Conservation (phyloP, 2,113 vertebrate genomes). For the Corydoras sp. region DNA sequence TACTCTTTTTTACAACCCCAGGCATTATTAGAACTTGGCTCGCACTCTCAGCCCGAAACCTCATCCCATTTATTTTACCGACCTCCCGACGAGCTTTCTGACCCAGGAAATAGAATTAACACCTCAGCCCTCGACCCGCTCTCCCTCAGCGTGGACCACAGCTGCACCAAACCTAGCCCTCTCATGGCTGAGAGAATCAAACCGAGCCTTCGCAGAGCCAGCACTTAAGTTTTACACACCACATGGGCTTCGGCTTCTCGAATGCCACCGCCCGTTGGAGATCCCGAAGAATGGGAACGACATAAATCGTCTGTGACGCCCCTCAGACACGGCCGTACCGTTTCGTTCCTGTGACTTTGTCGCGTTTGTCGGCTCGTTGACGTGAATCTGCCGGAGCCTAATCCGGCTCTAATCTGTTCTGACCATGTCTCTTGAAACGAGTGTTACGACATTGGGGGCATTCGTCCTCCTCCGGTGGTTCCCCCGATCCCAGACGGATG, state of each 20-base stretch:
- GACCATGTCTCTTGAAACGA: not conserved
- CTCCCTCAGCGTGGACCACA: conserved; percentile 51
- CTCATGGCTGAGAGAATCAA: conserved; percentile 32
- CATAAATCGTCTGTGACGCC: conserved; percentile 27
- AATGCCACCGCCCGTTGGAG: conserved; percentile 36
- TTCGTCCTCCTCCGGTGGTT: not conserved
- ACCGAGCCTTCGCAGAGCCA: conserved; percentile 33
- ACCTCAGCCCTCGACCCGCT: conserved; percentile 48
- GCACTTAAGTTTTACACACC: conserved; percentile 30
- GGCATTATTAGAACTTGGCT: conserved; percentile 23
- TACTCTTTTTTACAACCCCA: not conserved
- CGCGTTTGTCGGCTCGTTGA: not conserved
- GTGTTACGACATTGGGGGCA: not conserved
- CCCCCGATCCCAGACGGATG: not conserved
- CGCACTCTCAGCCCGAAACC: conserved; percentile 14
- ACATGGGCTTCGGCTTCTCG: conserved; percentile 34
- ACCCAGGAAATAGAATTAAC: conserved; percentile 75
- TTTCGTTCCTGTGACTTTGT: not conserved
- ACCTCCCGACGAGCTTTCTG: conserved; percentile 62
- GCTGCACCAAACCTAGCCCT: conserved; percentile 51
- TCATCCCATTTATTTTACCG: conserved; percentile 15
- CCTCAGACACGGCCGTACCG: not conserved
- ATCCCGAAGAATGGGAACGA: conserved; percentile 42
- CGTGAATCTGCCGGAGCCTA: not conserved
- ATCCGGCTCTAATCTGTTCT: not conserved